Evolutionary conservation across 2,113 vertebrate species (phyloP), one percentile per base, ranked within the genome.

Genomic region (Spea multiplicata): DNA sequence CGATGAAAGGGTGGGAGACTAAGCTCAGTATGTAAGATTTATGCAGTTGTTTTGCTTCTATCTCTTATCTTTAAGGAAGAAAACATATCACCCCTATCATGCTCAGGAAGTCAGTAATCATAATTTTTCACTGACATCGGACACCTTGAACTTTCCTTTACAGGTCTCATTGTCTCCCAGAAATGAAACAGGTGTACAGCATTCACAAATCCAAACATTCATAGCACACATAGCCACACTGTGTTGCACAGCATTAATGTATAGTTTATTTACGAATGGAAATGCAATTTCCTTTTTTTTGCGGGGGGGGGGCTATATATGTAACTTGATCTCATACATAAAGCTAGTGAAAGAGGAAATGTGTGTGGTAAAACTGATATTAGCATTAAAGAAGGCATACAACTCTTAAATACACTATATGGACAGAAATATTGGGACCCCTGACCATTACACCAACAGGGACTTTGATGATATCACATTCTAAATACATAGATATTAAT

Each of bases 41-140:
- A 85, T 72, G 64, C 81, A 85, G 76, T 66, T 75, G 3, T 5
- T 81, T 79, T 80, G 47, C 48, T n/a, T 75, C 65, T 74, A 46
- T 72, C 81, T 70, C 77, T 86, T 84, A 84, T 84, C 75, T 87
- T 82, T 81, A 65, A 62, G 57, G 30, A 81, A 84, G 80, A 85
- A 81, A 82, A 85, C 84, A 86, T 81, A 81, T 6, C 0, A 69
- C 81, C 67, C 68, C 61, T 81, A 55, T 76, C 0, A 0, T 44
- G 0, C 16, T 53, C 76, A 80, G 70, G 70, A 83, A 85, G 81
- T 61, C 53, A 84, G 80, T 80, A 83, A 82, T 67, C 16, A 77
- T 53, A 48, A 59, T 76, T 81, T 78, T 84, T 87, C 83, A 87
- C 61, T 61, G 70, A 75, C 80, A 82, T 57, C 66, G 64, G 67